A percentile compares a stretch with the other conserved stretches of the same genome.
These are phyloP conservation scores for Watsonalla binaria DNA, from an alignment of 2,888 invertebrate species.

Conservation along the genomic window DNA sequence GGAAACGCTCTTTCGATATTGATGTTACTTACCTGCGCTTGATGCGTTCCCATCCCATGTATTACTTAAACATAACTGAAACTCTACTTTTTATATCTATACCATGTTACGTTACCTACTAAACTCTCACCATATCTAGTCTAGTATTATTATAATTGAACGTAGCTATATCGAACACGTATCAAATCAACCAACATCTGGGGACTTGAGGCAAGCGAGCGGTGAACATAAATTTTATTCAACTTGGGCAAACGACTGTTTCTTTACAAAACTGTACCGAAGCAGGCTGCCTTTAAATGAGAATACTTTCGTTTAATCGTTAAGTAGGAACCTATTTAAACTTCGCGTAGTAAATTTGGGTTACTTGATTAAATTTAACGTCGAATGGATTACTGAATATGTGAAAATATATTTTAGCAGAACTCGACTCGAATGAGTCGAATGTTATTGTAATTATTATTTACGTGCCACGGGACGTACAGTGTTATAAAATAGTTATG, in stretches of 20 bases:
- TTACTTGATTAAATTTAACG: background rate
- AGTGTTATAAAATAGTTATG: too few species aligned
- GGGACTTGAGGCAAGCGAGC: slow-evolving; percentile 38
- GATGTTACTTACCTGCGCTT: slow-evolving; percentile 45
- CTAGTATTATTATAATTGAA: background rate
- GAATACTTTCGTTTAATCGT: slow-evolving; percentile 35
- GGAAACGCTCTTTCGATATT: slow-evolving; percentile 71
- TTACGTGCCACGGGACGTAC: too few species aligned
- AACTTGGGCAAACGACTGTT: slow-evolving; percentile 58
- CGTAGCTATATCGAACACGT: slow-evolving; percentile 18
- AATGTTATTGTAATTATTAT: too few species aligned
- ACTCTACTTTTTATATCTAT: background rate
- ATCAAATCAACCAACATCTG: slow-evolving; percentile 69
- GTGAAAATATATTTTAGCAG: background rate
- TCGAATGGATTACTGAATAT: background rate
- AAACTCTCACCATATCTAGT: background rate
- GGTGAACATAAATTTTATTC: slow-evolving; percentile 45
- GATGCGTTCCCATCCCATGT: slow-evolving; percentile 59
- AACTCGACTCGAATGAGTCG: background rate
- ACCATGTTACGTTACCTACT: background rate
- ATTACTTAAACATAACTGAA: slow-evolving; percentile 31
- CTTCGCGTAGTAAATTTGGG: slow-evolving; percentile 8
- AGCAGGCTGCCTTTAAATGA: slow-evolving; percentile 36
- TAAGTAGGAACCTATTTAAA: slow-evolving; percentile 14
- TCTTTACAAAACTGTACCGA: slow-evolving; percentile 50